Evolutionary conservation across 1,140 invertebrate genomes (phyloP), one percentile per base, ranked within the genome.

Genomic region (Cyclina sinensis): DNA sequence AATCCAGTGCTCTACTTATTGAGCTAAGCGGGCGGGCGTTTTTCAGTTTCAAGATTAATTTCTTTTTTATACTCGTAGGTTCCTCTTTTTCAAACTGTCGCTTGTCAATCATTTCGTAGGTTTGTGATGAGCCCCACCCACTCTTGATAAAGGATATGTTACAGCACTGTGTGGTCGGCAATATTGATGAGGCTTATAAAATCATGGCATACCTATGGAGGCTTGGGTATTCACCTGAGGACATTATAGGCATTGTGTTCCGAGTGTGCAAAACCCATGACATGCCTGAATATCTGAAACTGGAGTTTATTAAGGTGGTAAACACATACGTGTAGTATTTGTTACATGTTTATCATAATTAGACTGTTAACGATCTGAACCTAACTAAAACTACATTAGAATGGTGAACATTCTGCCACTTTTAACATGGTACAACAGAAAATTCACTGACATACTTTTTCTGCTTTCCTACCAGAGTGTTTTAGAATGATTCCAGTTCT

Each of bases 51-150:
- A n/a, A 78, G 9, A 11, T 51, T 51, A 11, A 51, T 9, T 51
- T 51, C 18, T 9, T 18, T 11, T 51, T 51, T 51, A 9, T 51
- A 9, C 9, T 51, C 9, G 48, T 51, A 51, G 48, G 9, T 51
- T 51, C 18, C 9, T 51, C 18, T 51, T 18, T 11, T 51, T 9
- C 48, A 43, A 43, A 43, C 5, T 43, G 43, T 43, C 43, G 14
- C 14, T 14, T 43, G 43, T 43, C 43, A 43, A 43, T 43, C 43
- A 43, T 43, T 14, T 43, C 43, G 14, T 14, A 43, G 43, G 99
- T 99, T 21, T 99, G 99, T 95, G 99, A 99, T 96, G 99, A 99
- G 95, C 99, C 99, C 0, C 99, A 99, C 96, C 99, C 99, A 11
- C 96, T 99, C 88, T 94, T 99, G 0, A 97, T 99, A 14, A 98